A percentile compares a stretch with the other conserved stretches of the same genome.
These are phyloP conservation scores for Melitaea cinxia DNA, from an alignment of 1,140 invertebrate species.

Conservation along the genomic window DNA sequence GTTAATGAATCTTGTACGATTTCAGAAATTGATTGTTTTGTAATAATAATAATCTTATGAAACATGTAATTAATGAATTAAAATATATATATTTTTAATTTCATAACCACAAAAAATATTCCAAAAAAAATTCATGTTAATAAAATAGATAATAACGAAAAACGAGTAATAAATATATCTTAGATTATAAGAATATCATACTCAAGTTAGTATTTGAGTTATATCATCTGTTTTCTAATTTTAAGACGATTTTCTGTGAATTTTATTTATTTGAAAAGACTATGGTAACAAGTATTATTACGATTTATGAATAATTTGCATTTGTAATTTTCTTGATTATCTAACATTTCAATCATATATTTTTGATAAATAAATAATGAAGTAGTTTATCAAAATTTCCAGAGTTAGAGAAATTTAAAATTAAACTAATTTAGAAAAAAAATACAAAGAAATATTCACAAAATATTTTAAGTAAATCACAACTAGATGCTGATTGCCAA, in stretches of 20 bases:
- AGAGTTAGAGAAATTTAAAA: too few species aligned
- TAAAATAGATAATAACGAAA: constrained; percentile 1
- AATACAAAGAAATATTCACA: too few species aligned
- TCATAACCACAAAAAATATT: neutral
- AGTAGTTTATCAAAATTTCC: too few species aligned
- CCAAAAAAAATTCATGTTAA: neutral
- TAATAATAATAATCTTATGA: too few species aligned
- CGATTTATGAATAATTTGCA: constrained; percentile 6
- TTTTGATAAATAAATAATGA: too few species aligned
- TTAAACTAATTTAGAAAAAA: too few species aligned
- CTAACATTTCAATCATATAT: neutral
- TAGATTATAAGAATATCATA: neutral
- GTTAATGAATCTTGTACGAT: too few species aligned
- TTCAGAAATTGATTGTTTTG: too few species aligned
- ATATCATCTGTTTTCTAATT: constrained; percentile 13
- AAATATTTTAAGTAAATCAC: too few species aligned
- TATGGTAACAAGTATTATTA: constrained; percentile 18
- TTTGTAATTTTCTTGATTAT: neutral
- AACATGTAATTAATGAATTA: too few species aligned
- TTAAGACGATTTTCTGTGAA: constrained; percentile 3
- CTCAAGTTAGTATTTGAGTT: constrained; percentile 4
- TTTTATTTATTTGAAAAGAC: constrained; percentile 16
- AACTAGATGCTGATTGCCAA: too few species aligned
- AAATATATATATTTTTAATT: too few species aligned
- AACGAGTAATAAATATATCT: neutral